Percentiles rank a stretch among this genome's conserved stretches.
Conservation (phyloP, 2,797 vertebrate species). For the Todus mexicanus region DNA sequence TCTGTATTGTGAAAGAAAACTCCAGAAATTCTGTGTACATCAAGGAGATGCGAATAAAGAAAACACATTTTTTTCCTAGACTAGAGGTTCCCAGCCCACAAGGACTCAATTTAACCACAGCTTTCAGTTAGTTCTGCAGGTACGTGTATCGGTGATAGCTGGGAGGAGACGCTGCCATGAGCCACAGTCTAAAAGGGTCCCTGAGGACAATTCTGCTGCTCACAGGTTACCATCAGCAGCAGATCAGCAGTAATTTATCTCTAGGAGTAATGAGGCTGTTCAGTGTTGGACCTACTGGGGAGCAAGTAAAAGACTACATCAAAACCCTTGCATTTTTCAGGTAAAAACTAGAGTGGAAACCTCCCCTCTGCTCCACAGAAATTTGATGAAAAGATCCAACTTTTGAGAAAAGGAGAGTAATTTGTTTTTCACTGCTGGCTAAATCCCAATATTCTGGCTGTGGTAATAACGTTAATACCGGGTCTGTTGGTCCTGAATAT, state of each 20-base stretch:
- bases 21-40: background rate
- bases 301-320: background rate
- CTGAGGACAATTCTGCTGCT: background rate
- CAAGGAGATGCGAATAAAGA: background rate
- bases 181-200: background rate
- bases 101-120: background rate
- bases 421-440: background rate
- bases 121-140: background rate
- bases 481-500: background rate
- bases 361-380: background rate
- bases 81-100: background rate
- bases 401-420: background rate
- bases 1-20: background rate
- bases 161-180: background rate
- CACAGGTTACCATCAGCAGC: background rate
- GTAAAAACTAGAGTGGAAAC: background rate
- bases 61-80: background rate
- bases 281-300: background rate
- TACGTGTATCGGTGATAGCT: background rate
- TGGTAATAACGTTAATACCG: background rate
- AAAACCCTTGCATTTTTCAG: background rate
- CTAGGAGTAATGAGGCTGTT: background rate
- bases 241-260: background rate
- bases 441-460: background rate
- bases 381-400: background rate